These are phyloP conservation scores for Crioceris asparagi DNA, from an alignment of 2,888 invertebrate genomes.

Conservation along the genomic window DNA sequence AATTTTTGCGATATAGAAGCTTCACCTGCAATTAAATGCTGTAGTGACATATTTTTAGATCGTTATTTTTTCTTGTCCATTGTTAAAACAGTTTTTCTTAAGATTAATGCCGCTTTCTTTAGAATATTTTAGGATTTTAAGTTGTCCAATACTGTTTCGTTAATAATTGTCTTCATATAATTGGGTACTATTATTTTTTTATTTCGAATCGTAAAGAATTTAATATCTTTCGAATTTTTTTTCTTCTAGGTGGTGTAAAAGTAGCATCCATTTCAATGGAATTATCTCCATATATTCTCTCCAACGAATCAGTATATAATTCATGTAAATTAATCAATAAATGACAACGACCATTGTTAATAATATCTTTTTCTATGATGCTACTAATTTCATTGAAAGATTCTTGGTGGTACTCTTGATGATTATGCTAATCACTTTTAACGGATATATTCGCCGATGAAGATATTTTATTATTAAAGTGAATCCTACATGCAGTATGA, in stretches of 20 bases:
- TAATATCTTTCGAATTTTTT: background rate
- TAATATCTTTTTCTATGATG: background rate
- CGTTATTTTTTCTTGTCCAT: background rate
- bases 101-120: slow-evolving; percentile 7
- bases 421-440: background rate
- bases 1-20: background rate
- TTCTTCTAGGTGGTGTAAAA: background rate
- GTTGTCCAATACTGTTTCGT: background rate
- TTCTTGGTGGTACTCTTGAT: background rate
- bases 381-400: background rate
- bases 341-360: background rate
- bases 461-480: background rate
- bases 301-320: background rate
- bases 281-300: background rate
- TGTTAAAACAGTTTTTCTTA: slow-evolving; percentile 1
- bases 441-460: background rate
- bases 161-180: background rate
- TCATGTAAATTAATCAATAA: background rate
- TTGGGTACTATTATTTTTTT: background rate
- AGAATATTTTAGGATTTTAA: slow-evolving; percentile 5
- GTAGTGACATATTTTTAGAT: slow-evolving; percentile 2
- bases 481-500: background rate
- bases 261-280: too few species aligned
- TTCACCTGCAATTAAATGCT: slow-evolving; percentile 1
- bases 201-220: background rate